Conservation (phyloP, 2,888 invertebrate genomes). For the Coelinius sp. region DNA sequence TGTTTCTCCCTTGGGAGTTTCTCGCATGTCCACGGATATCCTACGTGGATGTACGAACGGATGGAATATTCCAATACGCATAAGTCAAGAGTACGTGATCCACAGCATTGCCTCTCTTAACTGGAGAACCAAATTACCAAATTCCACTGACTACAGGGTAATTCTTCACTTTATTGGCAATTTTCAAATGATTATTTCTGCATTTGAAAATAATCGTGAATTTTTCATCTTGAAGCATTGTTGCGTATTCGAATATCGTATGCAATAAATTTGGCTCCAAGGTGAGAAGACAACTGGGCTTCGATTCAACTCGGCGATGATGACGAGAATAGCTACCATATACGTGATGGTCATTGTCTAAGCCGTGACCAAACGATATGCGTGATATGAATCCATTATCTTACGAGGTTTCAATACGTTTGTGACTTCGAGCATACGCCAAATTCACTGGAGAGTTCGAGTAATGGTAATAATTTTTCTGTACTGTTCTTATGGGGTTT, state of each 20-base stretch:
- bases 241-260: constrained; percentile 33
- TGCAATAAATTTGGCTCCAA: constrained; percentile 40
- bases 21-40: constrained; percentile 23
- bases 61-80: constrained; percentile 46
- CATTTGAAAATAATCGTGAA: neutral
- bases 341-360: constrained; percentile 42
- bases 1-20: constrained; percentile 30
- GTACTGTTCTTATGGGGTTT: no score
- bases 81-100: constrained; percentile 58
- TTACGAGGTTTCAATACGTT: neutral
- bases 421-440: neutral
- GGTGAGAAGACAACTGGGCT: constrained; percentile 39
- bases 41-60: constrained; percentile 37
- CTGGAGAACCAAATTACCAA: constrained; percentile 40
- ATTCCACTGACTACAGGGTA: neutral
- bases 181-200: neutral
- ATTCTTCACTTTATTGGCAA: constrained; percentile 10
- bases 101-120: constrained; percentile 53
- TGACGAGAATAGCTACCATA: constrained; percentile 43
- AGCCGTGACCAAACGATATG: constrained; percentile 34
- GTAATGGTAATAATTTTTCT: neutral
- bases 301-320: constrained; percentile 38
- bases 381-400: constrained; percentile 36
- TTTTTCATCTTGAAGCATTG: neutral
- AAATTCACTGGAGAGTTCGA: neutral